These are phyloP conservation scores for Drosophila parabipectinata DNA, from an alignment of 1,140 invertebrate species.

Conservation along the genomic window DNA sequence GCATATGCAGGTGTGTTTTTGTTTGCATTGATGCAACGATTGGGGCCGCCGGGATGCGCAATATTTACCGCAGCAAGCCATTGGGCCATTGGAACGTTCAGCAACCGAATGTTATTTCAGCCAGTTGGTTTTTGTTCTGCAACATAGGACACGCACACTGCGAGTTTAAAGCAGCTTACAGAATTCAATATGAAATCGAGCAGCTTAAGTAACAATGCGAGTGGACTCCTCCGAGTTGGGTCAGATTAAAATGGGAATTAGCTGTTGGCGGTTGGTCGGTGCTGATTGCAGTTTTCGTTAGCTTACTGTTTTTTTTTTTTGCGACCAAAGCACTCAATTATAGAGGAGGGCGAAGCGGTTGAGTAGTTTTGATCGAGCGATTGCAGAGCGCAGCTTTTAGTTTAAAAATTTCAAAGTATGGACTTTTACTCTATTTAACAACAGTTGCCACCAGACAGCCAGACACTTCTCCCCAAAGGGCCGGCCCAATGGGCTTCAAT, in stretches of 20 bases:
- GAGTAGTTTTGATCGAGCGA: slow-evolving; percentile 16
- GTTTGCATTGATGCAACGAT: not conserved
- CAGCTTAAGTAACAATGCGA: slow-evolving; percentile 20
- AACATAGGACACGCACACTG: slow-evolving; percentile 3
- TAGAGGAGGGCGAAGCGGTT: slow-evolving; percentile 12
- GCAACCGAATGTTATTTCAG: not conserved
- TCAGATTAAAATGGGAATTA: slow-evolving; percentile 26
- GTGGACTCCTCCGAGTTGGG: slow-evolving; percentile 10
- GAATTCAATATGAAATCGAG: slow-evolving; percentile 44
- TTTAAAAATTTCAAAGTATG: not conserved
- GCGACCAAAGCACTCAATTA: slow-evolving; percentile 23
- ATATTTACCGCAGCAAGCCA: not conserved
- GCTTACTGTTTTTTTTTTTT: slow-evolving; percentile 15
- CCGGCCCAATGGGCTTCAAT: not conserved
- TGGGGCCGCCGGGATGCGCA: slow-evolving; percentile 1
- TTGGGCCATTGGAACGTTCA: no score
- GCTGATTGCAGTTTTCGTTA: slow-evolving; percentile 9
- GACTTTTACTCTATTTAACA: not conserved
- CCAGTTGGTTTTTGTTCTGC: slow-evolving; percentile 29
- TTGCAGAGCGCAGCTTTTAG: not conserved
- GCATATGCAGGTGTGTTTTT: slow-evolving; percentile 17
- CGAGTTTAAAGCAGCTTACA: slow-evolving; percentile 40
- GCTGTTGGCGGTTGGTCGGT: slow-evolving; percentile 7
- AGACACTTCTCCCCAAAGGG: no score
- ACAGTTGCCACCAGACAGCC: no score